Percentiles rank a stretch among this genome's conserved stretches.
Conservation (phyloP, 1,140 invertebrate species). For the Microplitis mediator region DNA sequence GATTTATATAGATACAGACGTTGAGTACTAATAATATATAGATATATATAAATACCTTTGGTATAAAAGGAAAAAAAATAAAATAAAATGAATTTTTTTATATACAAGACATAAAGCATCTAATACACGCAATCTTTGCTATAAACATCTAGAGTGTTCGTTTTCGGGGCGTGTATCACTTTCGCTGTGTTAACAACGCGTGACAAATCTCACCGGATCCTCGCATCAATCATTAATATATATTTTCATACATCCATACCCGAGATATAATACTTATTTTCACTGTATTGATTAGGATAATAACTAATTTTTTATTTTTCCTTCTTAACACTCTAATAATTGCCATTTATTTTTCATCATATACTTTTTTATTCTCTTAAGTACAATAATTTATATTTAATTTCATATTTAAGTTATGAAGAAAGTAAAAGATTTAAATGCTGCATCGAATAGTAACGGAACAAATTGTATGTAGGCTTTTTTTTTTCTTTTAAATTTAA, state of each 20-base stretch:
- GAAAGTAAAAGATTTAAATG: no score
- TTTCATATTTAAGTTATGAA: no score
- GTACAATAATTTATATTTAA: no score
- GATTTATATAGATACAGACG: no score
- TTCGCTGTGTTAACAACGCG: constrained; percentile 48
- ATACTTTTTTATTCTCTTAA: no score
- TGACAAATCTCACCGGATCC: constrained; percentile 49
- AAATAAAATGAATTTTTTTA: neutral
- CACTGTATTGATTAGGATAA: neutral
- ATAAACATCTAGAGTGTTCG: constrained; percentile 7
- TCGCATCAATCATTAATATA: constrained; percentile 31
- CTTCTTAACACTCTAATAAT: no score
- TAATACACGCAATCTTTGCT: constrained; percentile 18
- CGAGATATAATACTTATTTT: constrained; percentile 36
- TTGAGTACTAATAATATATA: no score
- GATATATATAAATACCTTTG: no score
- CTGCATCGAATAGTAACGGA: no score
- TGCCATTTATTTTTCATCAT: no score
- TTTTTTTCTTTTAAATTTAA: no score
- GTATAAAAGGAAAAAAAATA: neutral
- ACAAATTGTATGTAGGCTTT: no score
- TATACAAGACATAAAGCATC: neutral
- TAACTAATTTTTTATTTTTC: neutral
- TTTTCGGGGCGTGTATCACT: constrained; percentile 42
- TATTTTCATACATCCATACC: constrained; percentile 18